Evolutionary conservation across 2,797 vertebrate species (phyloP).

Genomic region (Spinus pinus): DNA sequence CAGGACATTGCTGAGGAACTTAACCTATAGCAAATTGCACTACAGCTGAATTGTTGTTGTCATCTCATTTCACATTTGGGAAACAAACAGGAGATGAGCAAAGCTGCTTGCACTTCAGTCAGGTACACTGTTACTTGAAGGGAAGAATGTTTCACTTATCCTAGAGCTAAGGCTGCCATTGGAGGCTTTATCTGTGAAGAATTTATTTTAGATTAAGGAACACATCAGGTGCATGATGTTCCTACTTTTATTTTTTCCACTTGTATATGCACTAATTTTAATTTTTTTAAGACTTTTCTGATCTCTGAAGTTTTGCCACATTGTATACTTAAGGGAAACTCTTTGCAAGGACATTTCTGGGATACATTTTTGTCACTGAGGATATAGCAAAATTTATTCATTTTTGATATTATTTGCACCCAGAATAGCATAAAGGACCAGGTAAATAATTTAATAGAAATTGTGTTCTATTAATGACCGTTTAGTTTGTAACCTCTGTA

Average conservation of each 20-base stretch:
- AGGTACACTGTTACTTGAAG: constrained; percentile 97
- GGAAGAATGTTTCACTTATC: constrained; percentile 89
- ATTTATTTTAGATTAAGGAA: constrained; percentile 92
- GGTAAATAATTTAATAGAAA: constrained; percentile 75
- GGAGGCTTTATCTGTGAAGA: constrained; percentile 90
- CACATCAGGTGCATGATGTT: constrained; percentile 85
- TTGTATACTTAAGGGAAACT: constrained; percentile 80
- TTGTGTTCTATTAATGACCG: constrained; percentile 66
- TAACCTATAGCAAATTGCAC: constrained; percentile 90
- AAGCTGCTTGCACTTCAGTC: constrained; percentile 90
- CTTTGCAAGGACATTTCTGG: constrained; percentile 76
- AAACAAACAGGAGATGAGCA: constrained; percentile 82
- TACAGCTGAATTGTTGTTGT: constrained; percentile 86
- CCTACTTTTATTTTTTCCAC: constrained; percentile 92
- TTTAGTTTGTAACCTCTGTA: constrained; percentile 68
- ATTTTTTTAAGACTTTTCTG: constrained; percentile 89
- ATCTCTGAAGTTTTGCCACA: constrained; percentile 80
- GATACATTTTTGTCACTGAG: constrained; percentile 75
- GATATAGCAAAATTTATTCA: constrained; percentile 72
- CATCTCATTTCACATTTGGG: constrained; percentile 79
- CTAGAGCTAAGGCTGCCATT: constrained; percentile 84
- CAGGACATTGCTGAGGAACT: constrained; percentile 77
- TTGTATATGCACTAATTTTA: constrained; percentile 99
- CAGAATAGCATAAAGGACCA: constrained; percentile 76
- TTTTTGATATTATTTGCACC: constrained; percentile 73